A percentile compares a stretch with the other conserved stretches of the same genome.
phyloP scores from a whole-genome alignment of 2,888 invertebrate species.

The Isotomurus palustris region DNA sequence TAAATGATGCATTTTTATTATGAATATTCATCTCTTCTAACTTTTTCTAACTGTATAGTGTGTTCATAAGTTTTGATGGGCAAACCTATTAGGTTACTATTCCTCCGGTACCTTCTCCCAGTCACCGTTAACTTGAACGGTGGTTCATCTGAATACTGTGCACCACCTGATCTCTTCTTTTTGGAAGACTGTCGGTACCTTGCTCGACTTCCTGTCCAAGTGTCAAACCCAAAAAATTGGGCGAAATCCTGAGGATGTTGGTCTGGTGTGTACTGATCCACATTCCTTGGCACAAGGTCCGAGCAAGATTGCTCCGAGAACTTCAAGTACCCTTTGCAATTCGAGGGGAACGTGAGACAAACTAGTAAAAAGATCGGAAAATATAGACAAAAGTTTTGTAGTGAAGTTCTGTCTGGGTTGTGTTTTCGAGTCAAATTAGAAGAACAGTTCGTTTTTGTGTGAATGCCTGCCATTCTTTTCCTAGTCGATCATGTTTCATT shows the following conservation, averaged over 20 bases:
- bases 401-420: no score
- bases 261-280: constrained; percentile 16
- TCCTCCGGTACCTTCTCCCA: constrained; percentile 36
- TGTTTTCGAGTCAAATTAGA: no score
- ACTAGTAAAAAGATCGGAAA: no score
- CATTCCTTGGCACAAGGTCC: constrained; percentile 38
- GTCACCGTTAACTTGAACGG: constrained; percentile 35
- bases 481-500: no score
- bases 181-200: constrained; percentile 8
- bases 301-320: constrained; percentile 41
- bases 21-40: not conserved
- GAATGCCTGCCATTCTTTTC: no score
- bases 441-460: no score
- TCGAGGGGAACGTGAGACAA: no score
- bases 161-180: constrained; percentile 23
- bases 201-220: constrained; percentile 3
- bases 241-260: constrained; percentile 13
- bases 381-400: no score
- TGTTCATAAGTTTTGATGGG: no score
- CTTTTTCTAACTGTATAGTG: constrained; percentile 9
- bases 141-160: constrained; percentile 20
- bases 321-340: constrained; percentile 15
- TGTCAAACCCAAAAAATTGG: constrained; percentile 16
- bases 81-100: constrained; percentile 38
- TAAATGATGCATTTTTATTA: not conserved